Evolutionary conservation across 1,140 invertebrate species (phyloP), one percentile per base, ranked within the genome.

Genomic region (Triops longicaudatus): DNA sequence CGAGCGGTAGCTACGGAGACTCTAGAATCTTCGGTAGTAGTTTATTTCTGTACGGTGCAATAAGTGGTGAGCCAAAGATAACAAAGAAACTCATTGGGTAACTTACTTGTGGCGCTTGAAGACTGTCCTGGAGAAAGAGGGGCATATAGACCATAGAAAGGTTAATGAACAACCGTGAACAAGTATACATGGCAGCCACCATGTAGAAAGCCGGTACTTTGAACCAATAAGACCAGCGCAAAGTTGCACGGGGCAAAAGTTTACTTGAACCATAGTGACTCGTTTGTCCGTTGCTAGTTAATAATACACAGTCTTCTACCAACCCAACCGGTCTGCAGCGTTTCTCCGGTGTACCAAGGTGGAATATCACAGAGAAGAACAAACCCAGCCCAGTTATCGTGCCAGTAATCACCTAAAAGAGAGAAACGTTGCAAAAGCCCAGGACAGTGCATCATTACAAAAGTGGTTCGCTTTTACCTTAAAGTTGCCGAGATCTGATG

Each of bases 111-210:
- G 89, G 86, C 82, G 95, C 86, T 31, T 90, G 83, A 26, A 97
- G 84, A 7, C 90, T 91, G 78, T 92, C 90, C 82, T 95, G 93
- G 14, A 98, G 86, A 85, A 97, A 98, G 75, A 98, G 86, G 0
- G 96, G 94, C 74, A 97, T 88, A 81, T 97, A 94, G 26, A 95
- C 91, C 86, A 98, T 95, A 26, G 91, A 91, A 44, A 97, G 85
- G 86, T 98, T 98, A 11, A 95, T 90, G 83, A 92, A 94, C 44
- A 98, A 84, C 81, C 96, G 87, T 12, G 95, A 93, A 31, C 89
- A 88, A 92, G 96, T 97, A 82, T 98, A 98, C 72, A 97, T 85
- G 0, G n/a, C 44, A 77, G 22, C 27, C 77, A 78, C 78, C 37
- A 44, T 6, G 75, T 78, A 78, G 72, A 78, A 78, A 37, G 76